Conservation (phyloP, 1,140 invertebrate genomes). For the Diabrotica undecimpunctata region DNA sequence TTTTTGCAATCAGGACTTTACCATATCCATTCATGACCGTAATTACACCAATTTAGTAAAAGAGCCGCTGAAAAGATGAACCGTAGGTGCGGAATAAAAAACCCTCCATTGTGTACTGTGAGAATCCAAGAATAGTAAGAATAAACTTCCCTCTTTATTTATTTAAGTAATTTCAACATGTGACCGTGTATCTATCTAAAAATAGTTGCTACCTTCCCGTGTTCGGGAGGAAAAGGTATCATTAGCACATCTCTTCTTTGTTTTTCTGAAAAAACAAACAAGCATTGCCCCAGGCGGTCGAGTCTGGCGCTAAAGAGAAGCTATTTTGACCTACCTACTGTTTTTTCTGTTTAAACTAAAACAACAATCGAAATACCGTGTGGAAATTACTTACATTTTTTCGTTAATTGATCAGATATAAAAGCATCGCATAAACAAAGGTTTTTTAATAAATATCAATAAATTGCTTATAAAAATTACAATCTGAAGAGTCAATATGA, state of each 20-base stretch:
- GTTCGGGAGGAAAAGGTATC: background rate
- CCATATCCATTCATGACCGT: too few species aligned
- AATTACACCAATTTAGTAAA: too few species aligned
- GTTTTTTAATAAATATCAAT: too few species aligned
- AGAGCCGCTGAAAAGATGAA: too few species aligned
- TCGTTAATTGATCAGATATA: too few species aligned
- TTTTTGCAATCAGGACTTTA: too few species aligned
- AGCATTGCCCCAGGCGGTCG: background rate
- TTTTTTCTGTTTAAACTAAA: background rate
- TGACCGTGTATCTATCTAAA: background rate
- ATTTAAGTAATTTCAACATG: slow-evolving; percentile 1
- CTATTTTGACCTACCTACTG: slow-evolving; percentile 2
- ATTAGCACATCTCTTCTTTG: background rate
- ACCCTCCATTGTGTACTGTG: too few species aligned
- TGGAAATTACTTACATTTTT: background rate
- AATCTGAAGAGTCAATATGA: too few species aligned
- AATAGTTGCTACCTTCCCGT: background rate
- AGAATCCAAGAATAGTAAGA: background rate
- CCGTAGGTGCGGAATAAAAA: too few species aligned
- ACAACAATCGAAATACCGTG: background rate
- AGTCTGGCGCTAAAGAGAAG: background rate
- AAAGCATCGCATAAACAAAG: too few species aligned
- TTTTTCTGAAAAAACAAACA: background rate
- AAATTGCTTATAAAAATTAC: too few species aligned
- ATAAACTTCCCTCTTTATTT: background rate